phyloP scores from a whole-genome alignment of 2,113 vertebrate genomes.

The Crotophaga sulcirostris region DNA sequence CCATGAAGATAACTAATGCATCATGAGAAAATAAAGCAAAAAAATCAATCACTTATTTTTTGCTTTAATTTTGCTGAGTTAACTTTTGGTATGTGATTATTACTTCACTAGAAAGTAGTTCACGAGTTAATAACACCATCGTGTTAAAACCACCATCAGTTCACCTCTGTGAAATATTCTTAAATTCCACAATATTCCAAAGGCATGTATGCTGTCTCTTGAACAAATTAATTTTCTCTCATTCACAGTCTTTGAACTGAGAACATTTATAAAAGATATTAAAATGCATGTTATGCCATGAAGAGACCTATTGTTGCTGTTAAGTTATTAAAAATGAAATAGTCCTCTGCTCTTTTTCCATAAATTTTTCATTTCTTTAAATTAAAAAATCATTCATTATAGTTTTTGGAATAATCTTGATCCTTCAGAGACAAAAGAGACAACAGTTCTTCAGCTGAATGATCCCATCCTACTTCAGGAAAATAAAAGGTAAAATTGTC shows the following conservation, averaged over 20 bases:
- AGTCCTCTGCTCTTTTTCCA: neutral
- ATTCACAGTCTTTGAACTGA: neutral
- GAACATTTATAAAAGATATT: neutral
- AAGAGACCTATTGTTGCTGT: neutral
- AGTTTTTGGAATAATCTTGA: neutral
- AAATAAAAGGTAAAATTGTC: neutral
- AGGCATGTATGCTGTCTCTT: neutral
- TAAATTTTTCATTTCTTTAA: neutral
- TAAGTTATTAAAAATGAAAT: neutral
- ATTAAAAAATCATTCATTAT: neutral
- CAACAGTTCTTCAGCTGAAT: neutral
- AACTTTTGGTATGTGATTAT: neutral
- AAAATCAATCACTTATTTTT: neutral
- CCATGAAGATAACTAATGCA: fast-evolving
- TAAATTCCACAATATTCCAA: neutral
- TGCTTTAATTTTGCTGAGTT: neutral
- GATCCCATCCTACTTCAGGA: neutral
- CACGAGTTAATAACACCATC: neutral
- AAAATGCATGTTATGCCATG: neutral
- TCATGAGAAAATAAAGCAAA: neutral
- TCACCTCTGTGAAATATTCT: neutral
- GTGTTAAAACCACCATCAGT: neutral
- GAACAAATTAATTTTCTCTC: neutral
- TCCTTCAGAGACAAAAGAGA: neutral
- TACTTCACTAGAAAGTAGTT: neutral